Evolutionary conservation across 1,140 invertebrate species (phyloP).

Genomic region (Pogonognathellus flavescens): DNA sequence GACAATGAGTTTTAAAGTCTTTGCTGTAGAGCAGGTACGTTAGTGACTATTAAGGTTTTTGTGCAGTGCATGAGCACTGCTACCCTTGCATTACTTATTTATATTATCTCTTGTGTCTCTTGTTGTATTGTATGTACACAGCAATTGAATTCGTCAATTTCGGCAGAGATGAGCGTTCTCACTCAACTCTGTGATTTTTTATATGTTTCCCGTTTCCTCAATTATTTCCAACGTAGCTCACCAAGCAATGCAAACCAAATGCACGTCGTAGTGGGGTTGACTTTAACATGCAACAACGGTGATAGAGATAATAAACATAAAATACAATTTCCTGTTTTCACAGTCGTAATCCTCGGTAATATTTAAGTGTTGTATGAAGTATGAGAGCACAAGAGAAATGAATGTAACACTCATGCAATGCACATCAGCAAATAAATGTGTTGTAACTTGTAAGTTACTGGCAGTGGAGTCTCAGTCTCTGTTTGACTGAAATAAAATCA

Average conservation of each 20-base stretch:
- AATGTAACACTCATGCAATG: neutral
- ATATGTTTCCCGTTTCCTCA: conserved; percentile 54
- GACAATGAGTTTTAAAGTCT: too few relatives aligned
- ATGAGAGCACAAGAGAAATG: neutral
- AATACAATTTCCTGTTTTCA: conserved; percentile 50
- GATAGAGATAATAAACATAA: conserved; percentile 45
- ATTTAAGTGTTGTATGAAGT: neutral
- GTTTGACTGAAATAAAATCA: conserved; percentile 24
- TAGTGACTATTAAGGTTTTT: too few relatives aligned
- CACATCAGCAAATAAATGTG: conserved; percentile 7
- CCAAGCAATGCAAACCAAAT: neutral
- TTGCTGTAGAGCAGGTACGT: too few relatives aligned
- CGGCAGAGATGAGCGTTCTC: conserved; percentile 11
- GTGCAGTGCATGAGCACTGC: too few relatives aligned
- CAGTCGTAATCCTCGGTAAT: neutral
- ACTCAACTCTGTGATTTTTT: conserved; percentile 33
- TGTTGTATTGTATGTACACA: too few relatives aligned
- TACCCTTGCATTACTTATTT: too few relatives aligned
- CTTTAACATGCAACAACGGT: conserved; percentile 31
- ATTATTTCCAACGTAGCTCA: conserved; percentile 44
- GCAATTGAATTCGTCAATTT: too few relatives aligned
- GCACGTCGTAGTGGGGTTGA: conserved; percentile 22
- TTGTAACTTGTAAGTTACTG: conserved; percentile 13
- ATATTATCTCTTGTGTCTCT: too few relatives aligned
- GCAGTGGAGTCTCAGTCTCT: neutral